A percentile compares a stretch with the other conserved stretches of the same genome.
These are phyloP conservation scores for Xiphias gladius DNA, from an alignment of 2,113 vertebrate genomes.

Conservation along the genomic window DNA sequence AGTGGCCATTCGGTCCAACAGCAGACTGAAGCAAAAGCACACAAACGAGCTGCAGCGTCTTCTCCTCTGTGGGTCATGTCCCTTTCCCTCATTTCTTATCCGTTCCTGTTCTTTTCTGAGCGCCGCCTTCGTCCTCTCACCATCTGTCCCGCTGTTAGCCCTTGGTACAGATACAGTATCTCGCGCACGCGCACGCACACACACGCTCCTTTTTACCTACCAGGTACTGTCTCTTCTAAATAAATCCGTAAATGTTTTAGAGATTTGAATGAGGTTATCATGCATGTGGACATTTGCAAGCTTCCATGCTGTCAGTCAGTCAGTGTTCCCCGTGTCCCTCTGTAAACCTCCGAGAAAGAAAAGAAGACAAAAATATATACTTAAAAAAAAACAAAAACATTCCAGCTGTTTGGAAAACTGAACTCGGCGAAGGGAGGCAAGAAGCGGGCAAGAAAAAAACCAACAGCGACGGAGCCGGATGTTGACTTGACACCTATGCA, in stretches of 20 bases:
- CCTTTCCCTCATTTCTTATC: slow-evolving; percentile 19
- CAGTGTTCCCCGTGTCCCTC: slow-evolving; percentile 90
- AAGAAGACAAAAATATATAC: slow-evolving; percentile 55
- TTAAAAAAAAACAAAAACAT: slow-evolving; percentile 84
- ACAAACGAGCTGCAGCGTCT: slow-evolving; percentile 57
- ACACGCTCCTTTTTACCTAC: background rate
- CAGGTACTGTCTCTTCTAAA: slow-evolving; percentile 98
- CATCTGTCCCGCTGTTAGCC: background rate
- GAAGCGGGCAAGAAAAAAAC: slow-evolving; percentile 11
- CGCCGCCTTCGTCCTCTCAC: background rate
- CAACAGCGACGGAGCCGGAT: slow-evolving; percentile 73
- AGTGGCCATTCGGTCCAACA: slow-evolving; percentile 24
- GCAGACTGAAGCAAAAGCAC: slow-evolving; percentile 66
- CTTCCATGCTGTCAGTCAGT: slow-evolving; percentile 94
- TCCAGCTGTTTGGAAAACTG: slow-evolving; percentile 90
- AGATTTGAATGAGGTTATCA: slow-evolving; percentile 93
- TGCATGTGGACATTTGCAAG: slow-evolving; percentile 98
- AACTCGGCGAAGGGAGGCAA: slow-evolving; percentile 44
- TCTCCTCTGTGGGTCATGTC: slow-evolving; percentile 6
- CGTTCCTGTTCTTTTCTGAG: slow-evolving; percentile 25
- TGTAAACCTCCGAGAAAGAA: slow-evolving; percentile 49
- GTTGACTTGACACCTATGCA: slow-evolving; percentile 95
- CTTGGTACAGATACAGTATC: slow-evolving; percentile 16
- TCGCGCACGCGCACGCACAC: too few relatives aligned
- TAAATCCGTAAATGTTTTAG: slow-evolving; percentile 92